Conservation (phyloP, 2,888 invertebrate species). For the Yponomeuta malinellus region DNA sequence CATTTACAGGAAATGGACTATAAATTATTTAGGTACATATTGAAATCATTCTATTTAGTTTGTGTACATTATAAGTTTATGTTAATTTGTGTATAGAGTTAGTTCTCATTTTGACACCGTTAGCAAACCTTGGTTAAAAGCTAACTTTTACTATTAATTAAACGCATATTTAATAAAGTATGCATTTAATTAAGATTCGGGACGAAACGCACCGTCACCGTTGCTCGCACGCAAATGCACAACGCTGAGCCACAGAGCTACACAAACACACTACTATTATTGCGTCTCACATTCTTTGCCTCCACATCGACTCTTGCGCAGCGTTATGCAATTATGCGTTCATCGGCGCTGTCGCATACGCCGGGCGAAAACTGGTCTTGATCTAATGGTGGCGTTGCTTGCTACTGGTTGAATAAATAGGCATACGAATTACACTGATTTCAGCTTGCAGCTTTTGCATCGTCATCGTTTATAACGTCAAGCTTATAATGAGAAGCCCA, state of each 20-base stretch:
- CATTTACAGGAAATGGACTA: too few relatives aligned
- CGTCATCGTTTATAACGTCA: too few relatives aligned
- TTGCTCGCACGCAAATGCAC: neutral
- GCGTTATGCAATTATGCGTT: conserved; percentile 3
- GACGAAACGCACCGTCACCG: neutral
- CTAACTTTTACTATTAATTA: too few relatives aligned
- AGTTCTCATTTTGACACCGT: too few relatives aligned
- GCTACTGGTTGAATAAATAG: neutral
- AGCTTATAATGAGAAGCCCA: too few relatives aligned
- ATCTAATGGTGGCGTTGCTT: neutral
- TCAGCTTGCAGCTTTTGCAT: neutral
- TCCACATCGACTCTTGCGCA: conserved; percentile 2
- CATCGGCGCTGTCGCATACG: neutral
- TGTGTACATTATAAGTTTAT: too few relatives aligned
- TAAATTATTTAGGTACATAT: too few relatives aligned
- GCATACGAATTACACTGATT: neutral
- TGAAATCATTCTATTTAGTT: too few relatives aligned
- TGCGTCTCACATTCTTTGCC: neutral
- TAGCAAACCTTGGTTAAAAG: too few relatives aligned
- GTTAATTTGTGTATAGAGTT: too few relatives aligned
- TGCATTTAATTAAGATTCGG: neutral
- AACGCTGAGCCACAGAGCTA: neutral
- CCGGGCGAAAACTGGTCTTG: neutral
- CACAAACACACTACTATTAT: neutral
- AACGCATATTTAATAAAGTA: too few relatives aligned